These are phyloP conservation scores for Echinarachnius parma DNA, from an alignment of 53 echinoderm and acorn worm species.

Conservation along the genomic window DNA sequence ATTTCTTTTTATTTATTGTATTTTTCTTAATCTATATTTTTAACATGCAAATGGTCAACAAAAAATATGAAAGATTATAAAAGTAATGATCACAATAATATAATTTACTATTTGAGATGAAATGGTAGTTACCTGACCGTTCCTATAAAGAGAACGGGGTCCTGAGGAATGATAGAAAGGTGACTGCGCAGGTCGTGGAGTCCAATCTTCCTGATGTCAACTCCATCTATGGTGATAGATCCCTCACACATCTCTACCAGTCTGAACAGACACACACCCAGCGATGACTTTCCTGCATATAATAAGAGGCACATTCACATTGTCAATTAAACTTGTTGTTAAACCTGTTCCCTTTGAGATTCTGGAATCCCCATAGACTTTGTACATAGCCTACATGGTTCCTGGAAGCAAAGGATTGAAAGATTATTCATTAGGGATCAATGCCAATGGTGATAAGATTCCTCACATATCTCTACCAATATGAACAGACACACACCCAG, in stretches of 20 bases:
- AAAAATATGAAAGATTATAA: too few species aligned
- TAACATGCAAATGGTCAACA: too few species aligned
- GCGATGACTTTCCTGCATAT: slow-evolving; percentile 21
- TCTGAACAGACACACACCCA: slow-evolving; percentile 73
- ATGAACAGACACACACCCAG: slow-evolving; percentile 74
- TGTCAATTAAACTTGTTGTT: too few species aligned
- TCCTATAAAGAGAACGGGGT: slow-evolving; percentile 86
- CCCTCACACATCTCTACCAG: slow-evolving; percentile 64
- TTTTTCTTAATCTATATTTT: too few species aligned
- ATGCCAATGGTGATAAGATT: slow-evolving; percentile 64
- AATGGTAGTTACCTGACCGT: slow-evolving; percentile 67
- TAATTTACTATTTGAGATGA: too few species aligned
- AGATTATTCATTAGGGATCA: too few species aligned
- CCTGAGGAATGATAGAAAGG: slow-evolving; percentile 91
- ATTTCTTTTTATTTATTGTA: too few species aligned
- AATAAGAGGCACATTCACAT: not conserved
- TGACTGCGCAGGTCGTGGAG: slow-evolving; percentile 74
- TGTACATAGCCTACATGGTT: too few species aligned
- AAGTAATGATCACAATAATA: too few species aligned
- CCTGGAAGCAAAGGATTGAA: too few species aligned
- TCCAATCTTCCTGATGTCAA: slow-evolving; percentile 64
- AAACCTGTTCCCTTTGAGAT: too few species aligned
- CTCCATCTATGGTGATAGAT: slow-evolving; percentile 61
- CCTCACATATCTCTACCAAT: slow-evolving; percentile 58
- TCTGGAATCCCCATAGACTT: too few species aligned